A percentile compares a stretch with the other conserved stretches of the same genome.
Evolutionary conservation across 2,888 invertebrate species (phyloP).

Genomic region (Drosophila cognata): DNA sequence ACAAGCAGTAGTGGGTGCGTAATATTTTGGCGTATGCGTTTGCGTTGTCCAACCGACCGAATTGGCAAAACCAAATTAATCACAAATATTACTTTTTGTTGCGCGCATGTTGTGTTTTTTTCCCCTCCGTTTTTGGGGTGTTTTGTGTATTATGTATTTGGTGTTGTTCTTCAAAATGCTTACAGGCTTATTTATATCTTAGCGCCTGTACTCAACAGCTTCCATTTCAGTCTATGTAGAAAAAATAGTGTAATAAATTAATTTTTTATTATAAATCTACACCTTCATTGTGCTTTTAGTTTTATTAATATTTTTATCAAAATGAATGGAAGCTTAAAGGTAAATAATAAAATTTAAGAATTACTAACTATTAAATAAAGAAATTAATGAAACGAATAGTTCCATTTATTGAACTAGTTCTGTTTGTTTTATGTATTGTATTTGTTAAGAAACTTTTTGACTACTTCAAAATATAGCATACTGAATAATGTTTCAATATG

Average conservation of each 20-base stretch:
- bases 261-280: not conserved
- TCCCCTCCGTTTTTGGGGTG: not conserved
- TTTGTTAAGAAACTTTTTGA: too few species aligned
- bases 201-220: constrained; percentile 12
- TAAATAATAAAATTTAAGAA: not conserved
- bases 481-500: not conserved
- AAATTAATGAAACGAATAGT: not conserved
- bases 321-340: not conserved
- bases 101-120: constrained; percentile 14
- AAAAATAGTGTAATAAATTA: not conserved
- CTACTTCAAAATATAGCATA: not conserved
- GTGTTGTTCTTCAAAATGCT: constrained; percentile 25
- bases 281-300: not conserved
- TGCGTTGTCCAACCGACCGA: constrained; percentile 67
- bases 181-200: constrained; percentile 44
- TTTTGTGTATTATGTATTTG: constrained; percentile 23
- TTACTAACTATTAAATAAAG: not conserved
- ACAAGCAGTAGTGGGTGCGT: constrained; percentile 32
- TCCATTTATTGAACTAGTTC: not conserved
- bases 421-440: too few species aligned
- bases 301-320: not conserved
- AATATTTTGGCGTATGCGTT: constrained; percentile 59
- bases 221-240: not conserved
- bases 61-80: constrained; percentile 74
- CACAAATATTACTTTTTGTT: constrained; percentile 73